Evolutionary conservation across 2,113 vertebrate species (phyloP).

Genomic region (Eidolon helvum): DNA sequence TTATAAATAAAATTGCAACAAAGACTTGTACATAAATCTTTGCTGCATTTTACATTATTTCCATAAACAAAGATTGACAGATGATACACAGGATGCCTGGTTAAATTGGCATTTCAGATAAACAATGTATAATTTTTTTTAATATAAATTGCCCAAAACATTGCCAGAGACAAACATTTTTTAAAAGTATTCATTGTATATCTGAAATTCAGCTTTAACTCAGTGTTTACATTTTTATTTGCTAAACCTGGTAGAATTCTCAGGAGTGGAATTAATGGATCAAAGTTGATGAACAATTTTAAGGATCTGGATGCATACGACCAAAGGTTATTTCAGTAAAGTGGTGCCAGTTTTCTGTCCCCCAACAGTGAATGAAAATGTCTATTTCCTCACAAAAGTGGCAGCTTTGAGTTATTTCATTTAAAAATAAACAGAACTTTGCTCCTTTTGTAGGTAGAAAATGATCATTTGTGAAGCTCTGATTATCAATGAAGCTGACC

Average conservation of each 20-base stretch:
- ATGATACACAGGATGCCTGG: neutral
- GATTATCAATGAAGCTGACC: neutral
- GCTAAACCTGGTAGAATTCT: neutral
- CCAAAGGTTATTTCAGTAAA: neutral
- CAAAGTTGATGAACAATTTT: neutral
- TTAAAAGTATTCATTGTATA: neutral
- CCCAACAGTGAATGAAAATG: neutral
- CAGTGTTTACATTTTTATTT: neutral
- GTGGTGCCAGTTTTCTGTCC: neutral
- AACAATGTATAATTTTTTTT: conserved; percentile 28
- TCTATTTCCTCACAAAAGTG: neutral
- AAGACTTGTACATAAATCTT: neutral
- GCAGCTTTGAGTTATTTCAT: neutral
- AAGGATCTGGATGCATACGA: neutral
- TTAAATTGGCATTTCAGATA: conserved; percentile 21
- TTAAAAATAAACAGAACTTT: conserved; percentile 10
- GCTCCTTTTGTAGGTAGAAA: neutral
- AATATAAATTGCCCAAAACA: neutral
- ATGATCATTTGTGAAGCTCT: conserved; percentile 18
- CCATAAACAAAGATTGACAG: neutral
- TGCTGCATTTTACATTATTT: conserved; percentile 21
- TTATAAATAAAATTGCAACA: conserved; percentile 34
- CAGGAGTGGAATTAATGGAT: neutral
- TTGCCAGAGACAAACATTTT: neutral
- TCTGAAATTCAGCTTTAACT: conserved; percentile 6